A percentile compares a stretch with the other conserved stretches of the same genome.
Conservation (phyloP, 2,888 invertebrate genomes). For the Andrena hattorfiana region DNA sequence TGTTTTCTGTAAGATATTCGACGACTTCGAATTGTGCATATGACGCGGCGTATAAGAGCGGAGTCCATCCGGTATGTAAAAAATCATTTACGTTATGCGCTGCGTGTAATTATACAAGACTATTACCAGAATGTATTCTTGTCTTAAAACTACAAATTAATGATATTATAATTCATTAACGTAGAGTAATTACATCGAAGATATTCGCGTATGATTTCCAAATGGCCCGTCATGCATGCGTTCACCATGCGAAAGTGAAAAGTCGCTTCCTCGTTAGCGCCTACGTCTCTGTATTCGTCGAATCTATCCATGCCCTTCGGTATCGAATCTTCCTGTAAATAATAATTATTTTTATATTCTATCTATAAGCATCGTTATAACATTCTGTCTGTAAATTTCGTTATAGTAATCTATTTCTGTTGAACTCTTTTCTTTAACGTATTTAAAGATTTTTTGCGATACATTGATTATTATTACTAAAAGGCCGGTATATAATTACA, state of each 20-base stretch:
- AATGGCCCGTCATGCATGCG: conserved; percentile 76
- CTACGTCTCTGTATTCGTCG: background rate
- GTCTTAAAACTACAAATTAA: background rate
- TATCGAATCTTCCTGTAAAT: background rate
- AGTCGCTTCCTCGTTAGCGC: conserved; percentile 51
- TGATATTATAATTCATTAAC: background rate
- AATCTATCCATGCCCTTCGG: background rate
- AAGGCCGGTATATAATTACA: background rate
- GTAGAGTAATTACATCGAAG: conserved; percentile 70
- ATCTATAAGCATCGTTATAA: background rate
- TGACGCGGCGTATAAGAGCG: conserved; percentile 87
- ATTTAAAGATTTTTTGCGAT: background rate
- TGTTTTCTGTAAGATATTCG: conserved; percentile 86
- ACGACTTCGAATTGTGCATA: conserved; percentile 86
- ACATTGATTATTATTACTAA: background rate
- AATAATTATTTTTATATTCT: background rate
- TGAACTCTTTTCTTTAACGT: background rate
- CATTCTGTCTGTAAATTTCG: background rate
- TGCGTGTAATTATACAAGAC: conserved; percentile 58
- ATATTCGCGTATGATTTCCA: conserved; percentile 72
- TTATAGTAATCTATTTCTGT: background rate
- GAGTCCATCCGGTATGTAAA: conserved; percentile 88
- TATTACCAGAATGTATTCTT: background rate
- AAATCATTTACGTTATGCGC: conserved; percentile 82
- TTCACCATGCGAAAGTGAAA: conserved; percentile 68